phyloP scores from a whole-genome alignment of 2,797 vertebrate species.

The Melanotaenia maccullochi region DNA sequence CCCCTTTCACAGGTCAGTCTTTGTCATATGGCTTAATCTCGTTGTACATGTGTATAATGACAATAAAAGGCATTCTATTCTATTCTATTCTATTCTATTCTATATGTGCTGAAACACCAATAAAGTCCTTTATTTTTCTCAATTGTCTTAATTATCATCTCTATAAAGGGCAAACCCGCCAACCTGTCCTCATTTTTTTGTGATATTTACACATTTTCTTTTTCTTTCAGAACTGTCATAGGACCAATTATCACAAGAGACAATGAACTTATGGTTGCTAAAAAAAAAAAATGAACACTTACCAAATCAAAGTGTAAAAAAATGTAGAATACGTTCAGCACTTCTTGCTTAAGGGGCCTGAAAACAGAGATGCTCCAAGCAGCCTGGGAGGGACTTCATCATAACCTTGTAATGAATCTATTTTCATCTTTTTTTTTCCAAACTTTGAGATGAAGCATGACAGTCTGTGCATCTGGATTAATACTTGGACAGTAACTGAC shows the following conservation, averaged over 20 bases:
- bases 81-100: too few relatives aligned
- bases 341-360: conserved; percentile 67
- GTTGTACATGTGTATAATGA: too few relatives aligned
- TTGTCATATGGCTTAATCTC: too few relatives aligned
- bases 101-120: conserved; percentile 21
- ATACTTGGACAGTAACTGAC: conserved; percentile 54
- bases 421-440: conserved; percentile 67
- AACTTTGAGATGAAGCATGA: conserved; percentile 57
- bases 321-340: conserved; percentile 74
- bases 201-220: conserved; percentile 32
- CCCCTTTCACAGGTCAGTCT: conserved; percentile 64
- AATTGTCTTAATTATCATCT: conserved; percentile 20
- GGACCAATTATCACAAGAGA: conserved; percentile 73
- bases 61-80: too few relatives aligned
- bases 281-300: conserved; percentile 66
- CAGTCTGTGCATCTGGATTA: conserved; percentile 66
- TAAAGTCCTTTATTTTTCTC: conserved; percentile 33
- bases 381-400: conserved; percentile 72
- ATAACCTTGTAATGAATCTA: conserved; percentile 75
- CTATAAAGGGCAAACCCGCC: conserved; percentile 22
- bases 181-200: conserved; percentile 5
- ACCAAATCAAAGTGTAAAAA: conserved; percentile 74
- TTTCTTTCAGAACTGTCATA: conserved; percentile 63
- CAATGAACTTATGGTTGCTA: conserved; percentile 67
- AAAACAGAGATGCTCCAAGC: conserved; percentile 63